Conservation (phyloP, 2,113 vertebrate species). For the Oriolus oriolus region DNA sequence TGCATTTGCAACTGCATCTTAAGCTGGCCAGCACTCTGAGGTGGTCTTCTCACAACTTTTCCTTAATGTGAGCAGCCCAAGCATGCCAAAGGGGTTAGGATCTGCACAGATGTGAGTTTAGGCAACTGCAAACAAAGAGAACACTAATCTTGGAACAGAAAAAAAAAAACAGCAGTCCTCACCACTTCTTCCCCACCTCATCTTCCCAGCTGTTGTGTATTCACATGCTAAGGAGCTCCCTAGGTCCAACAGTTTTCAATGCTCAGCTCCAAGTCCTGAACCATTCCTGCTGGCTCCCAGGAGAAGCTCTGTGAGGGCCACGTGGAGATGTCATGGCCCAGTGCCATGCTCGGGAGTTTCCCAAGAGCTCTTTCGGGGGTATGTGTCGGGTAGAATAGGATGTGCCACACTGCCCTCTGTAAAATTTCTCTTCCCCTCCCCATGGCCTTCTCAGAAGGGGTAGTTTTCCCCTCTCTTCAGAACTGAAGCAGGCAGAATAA, state of each 20-base stretch:
- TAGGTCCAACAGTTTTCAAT: not conserved
- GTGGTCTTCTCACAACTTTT: not conserved
- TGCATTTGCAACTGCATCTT: not conserved
- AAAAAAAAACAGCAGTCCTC: not conserved
- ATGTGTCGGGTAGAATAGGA: rapidly evolving
- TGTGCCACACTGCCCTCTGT: not conserved
- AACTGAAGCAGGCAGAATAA: not conserved
- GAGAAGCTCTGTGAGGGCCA: not conserved
- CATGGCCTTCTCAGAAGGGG: not conserved
- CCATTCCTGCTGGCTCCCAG: not conserved
- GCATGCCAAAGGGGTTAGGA: not conserved
- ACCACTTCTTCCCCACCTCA: not conserved
- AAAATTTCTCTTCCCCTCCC: not conserved
- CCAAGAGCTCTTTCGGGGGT: not conserved
- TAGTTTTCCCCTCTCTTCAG: not conserved
- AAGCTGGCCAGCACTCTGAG: not conserved
- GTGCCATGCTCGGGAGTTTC: rapidly evolving
- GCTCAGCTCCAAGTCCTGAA: not conserved
- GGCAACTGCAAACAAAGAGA: not conserved
- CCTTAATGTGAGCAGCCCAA: not conserved
- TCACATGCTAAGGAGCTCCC: not conserved
- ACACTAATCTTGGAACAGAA: not conserved
- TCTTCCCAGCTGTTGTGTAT: not conserved
- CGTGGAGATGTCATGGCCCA: not conserved
- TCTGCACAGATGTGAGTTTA: not conserved